Evolutionary conservation across 1,140 invertebrate species (phyloP).

Genomic region (Drosophila willistoni): DNA sequence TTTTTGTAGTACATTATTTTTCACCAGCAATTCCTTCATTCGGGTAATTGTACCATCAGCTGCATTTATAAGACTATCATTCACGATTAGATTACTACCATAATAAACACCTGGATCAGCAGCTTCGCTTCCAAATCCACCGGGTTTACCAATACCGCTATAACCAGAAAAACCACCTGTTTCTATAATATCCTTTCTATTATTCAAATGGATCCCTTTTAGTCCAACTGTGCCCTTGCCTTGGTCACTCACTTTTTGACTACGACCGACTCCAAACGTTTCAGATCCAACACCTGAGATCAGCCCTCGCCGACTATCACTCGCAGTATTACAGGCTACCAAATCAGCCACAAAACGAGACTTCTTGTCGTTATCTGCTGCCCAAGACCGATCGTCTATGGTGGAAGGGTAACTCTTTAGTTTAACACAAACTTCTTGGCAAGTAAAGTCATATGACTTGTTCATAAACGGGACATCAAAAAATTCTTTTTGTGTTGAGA

Average conservation of each 20-base stretch:
- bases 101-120: constrained; percentile 20
- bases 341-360: constrained; percentile 69
- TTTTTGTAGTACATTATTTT: constrained; percentile 61
- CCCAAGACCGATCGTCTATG: constrained; percentile 72
- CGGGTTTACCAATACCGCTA: too few species aligned
- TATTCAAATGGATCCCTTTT: background rate
- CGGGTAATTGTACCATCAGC: constrained; percentile 55
- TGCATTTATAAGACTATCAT: constrained; percentile 64
- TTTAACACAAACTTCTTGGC: constrained; percentile 61
- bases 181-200: too few species aligned
- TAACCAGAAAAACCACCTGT: too few species aligned
- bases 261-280: too few species aligned
- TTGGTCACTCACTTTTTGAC: background rate
- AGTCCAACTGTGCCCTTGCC: background rate
- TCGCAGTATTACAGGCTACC: constrained; percentile 58
- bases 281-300: background rate
- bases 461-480: constrained; percentile 75
- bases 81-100: constrained; percentile 39
- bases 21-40: constrained; percentile 51
- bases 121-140: background rate
- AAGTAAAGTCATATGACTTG: constrained; percentile 50
- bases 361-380: constrained; percentile 60
- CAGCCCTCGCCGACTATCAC: background rate
- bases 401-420: constrained; percentile 73
- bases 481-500: constrained; percentile 75